phyloP scores from a whole-genome alignment of 2,113 vertebrate species.

The Oreotrochilus melanogaster region DNA sequence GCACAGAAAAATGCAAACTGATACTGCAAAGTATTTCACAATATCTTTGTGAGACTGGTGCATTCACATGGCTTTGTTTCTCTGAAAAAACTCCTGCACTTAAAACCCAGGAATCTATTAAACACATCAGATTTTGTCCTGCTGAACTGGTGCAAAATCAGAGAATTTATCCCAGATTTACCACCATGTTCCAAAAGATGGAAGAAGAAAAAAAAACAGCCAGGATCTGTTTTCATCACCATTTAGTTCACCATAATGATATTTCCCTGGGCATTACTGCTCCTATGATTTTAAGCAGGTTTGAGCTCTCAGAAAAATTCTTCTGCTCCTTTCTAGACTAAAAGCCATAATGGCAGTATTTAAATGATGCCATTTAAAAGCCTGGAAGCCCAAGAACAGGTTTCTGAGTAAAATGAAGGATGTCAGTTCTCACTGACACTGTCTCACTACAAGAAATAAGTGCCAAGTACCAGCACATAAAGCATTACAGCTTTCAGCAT shows the following conservation, averaged over 20 bases:
- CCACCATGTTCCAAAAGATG: background rate
- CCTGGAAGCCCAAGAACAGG: rapidly evolving
- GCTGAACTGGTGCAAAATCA: background rate
- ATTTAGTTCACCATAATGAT: background rate
- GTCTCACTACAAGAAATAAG: background rate
- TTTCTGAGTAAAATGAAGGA: background rate
- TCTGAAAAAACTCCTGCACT: background rate
- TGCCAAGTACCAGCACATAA: background rate
- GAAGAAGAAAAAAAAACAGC: background rate
- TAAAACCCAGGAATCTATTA: background rate
- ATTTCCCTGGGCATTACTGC: background rate
- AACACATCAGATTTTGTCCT: background rate
- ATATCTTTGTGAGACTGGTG: too few relatives aligned
- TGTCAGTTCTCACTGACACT: background rate
- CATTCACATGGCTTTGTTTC: background rate
- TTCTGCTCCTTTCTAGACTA: background rate
- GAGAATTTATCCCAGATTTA: background rate
- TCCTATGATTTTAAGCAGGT: background rate
- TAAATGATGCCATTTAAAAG: background rate
- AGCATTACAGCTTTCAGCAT: background rate
- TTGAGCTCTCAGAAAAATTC: background rate
- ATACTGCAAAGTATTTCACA: background rate
- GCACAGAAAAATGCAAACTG: background rate
- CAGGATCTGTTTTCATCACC: background rate
- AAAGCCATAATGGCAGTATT: background rate